Evolutionary conservation across 2,113 vertebrate genomes (phyloP), one percentile per base, ranked within the genome.

Genomic region (Speoplatyrhinus poulsoni): DNA sequence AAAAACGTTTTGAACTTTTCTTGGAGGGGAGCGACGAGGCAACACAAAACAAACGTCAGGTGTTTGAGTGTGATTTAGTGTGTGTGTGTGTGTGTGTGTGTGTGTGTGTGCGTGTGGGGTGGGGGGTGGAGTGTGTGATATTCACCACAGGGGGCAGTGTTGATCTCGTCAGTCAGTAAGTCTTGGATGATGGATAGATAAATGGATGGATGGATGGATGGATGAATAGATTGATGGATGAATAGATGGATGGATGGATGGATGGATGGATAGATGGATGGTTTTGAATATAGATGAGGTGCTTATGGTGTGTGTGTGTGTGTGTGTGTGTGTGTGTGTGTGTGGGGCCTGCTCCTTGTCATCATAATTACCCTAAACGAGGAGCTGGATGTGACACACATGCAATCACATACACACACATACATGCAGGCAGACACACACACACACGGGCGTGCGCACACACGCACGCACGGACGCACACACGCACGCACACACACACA

Each of bases 11-110:
- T 80, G 69, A 89, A 75, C 80, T 82, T 82, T 84, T 87, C 86
- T 84, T 73, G 83, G 83, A 81, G 71, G 80, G 75, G 66, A 65
- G 19, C 50, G 8, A 73, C 83, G n/a, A 79, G 81, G 82, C 83
- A 85, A 83, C 74, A 72, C 3, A 87, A 87, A 90, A 89, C 81
- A 90, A 85, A 88, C 82, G 72, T 73, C 90, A 91, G 90, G 88
- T 92, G 88, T 89, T 91, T 91, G 78, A 65, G 77, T n/a, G 63
- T 85, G 90, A 90, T 91, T 92, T 90, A 88, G 82, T 52, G 81
- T 62, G 81, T 41, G 36, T 3, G 36, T 41, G 36, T 41, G 36
- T 41, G 36, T 41, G 36, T 41, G 36, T 41, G 36, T 41, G 36
- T 41, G 36, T 41, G 36, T 36, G 36, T 36, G 36, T 36, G 36